Evolutionary conservation across 1,140 invertebrate genomes (phyloP).

Genomic region (Macrobrachium rosenbergii): DNA sequence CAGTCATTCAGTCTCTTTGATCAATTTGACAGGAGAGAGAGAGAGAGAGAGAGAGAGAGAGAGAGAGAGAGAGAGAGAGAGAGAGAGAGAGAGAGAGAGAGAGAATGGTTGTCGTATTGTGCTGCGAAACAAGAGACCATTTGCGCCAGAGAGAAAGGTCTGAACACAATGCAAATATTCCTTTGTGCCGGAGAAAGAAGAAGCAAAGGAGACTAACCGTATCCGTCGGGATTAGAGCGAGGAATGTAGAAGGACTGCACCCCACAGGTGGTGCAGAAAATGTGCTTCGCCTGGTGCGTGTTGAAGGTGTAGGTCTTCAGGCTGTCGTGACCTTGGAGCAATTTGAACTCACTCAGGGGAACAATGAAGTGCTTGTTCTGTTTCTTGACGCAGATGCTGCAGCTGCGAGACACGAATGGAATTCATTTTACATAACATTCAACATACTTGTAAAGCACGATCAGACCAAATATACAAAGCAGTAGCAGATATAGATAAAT

Average conservation of each 20-base stretch:
- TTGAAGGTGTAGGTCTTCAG: constrained; percentile 75
- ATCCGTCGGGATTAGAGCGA: constrained; percentile 73
- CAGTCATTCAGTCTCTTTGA: neutral
- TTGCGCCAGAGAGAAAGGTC: neutral
- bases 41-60: constrained; percentile 7
- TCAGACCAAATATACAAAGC: neutral
- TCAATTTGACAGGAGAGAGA: neutral
- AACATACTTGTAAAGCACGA: neutral
- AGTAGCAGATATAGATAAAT: neutral
- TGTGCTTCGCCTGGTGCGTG: constrained; percentile 73
- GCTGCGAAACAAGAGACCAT: neutral
- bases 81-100: constrained; percentile 13
- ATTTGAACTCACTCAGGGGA: constrained; percentile 70
- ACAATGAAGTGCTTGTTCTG: constrained; percentile 74
- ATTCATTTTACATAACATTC: neutral
- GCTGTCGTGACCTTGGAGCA: constrained; percentile 71
- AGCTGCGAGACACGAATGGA: constrained; percentile 68
- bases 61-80: constrained; percentile 11
- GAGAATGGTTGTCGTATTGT: neutral
- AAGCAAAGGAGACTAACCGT: constrained; percentile 69
- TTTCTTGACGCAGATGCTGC: constrained; percentile 74
- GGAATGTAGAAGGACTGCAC: constrained; percentile 75
- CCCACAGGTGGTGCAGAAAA: constrained; percentile 74
- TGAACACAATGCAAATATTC: neutral
- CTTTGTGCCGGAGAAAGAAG: neutral